These are phyloP conservation scores for Macropis europaea DNA, from an alignment of 2,888 invertebrate species.

Conservation along the genomic window DNA sequence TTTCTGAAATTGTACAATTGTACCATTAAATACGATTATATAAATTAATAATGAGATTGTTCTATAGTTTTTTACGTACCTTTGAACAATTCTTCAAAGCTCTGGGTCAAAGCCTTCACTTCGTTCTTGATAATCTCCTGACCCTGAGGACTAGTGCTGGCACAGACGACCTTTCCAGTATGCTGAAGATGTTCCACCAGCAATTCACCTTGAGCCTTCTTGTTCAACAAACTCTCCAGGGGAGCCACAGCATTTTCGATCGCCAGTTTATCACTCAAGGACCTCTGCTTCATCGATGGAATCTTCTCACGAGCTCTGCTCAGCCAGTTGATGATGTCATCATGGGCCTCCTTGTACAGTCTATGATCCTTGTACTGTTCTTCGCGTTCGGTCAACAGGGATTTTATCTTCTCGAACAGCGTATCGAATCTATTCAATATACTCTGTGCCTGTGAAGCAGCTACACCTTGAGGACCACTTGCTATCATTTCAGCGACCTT, in stretches of 20 bases:
- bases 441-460: conserved; percentile 91
- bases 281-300: conserved; percentile 91
- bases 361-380: conserved; percentile 94
- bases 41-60: too few relatives aligned
- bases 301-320: conserved; percentile 93
- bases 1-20: too few relatives aligned
- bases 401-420: conserved; percentile 88
- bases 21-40: too few relatives aligned
- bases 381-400: conserved; percentile 88
- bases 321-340: conserved; percentile 94
- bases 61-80: conserved; percentile 78
- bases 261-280: conserved; percentile 91
- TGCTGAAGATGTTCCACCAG: conserved; percentile 93
- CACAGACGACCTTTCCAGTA: conserved; percentile 92
- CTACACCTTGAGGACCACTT: conserved; percentile 91
- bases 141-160: conserved; percentile 90
- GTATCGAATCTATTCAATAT: conserved; percentile 92
- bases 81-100: conserved; percentile 91
- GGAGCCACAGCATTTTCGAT: conserved; percentile 94
- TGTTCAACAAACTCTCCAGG: conserved; percentile 91
- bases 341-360: conserved; percentile 94
- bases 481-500: conserved; percentile 93
- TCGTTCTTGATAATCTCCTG: conserved; percentile 91
- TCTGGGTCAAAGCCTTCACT: conserved; percentile 91
- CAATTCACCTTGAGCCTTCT: conserved; percentile 94